Percentiles rank a stretch among this genome's conserved stretches.
phyloP scores from a whole-genome alignment of 2,888 invertebrate genomes.

The Folsomia manolachei region DNA sequence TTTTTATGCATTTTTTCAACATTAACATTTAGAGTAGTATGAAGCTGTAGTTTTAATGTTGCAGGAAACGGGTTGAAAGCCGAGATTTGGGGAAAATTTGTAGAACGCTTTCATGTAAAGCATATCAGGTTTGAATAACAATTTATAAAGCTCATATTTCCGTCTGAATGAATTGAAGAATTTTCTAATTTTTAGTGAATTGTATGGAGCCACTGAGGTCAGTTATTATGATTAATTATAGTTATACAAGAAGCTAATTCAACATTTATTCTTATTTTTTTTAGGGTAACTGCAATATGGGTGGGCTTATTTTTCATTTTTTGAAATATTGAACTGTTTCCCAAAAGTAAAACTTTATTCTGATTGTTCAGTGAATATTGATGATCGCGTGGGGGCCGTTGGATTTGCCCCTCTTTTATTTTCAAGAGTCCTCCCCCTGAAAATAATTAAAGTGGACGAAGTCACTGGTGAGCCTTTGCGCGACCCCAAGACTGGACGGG shows the following conservation, averaged over 20 bases:
- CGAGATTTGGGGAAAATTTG: slow-evolving; percentile 89
- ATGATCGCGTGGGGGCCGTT: slow-evolving; percentile 88
- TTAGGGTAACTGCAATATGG: no score
- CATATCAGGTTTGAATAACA: no score
- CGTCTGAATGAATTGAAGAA: no score
- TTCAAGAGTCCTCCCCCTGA: slow-evolving; percentile 85
- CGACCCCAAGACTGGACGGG: slow-evolving; percentile 73
- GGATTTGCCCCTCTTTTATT: slow-evolving; percentile 89
- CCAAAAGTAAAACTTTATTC: slow-evolving; percentile 6
- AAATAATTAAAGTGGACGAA: slow-evolving; percentile 84
- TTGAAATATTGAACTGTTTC: no score
- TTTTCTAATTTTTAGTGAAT: no score
- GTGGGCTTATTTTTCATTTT: background rate
- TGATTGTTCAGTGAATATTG: slow-evolving; percentile 73
- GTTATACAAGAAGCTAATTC: no score
- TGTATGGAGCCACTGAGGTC: no score
- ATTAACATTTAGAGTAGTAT: no score
- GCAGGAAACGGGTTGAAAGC: slow-evolving; percentile 92
- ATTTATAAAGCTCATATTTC: no score
- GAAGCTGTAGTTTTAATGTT: no score
- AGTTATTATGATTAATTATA: no score
- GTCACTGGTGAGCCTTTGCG: slow-evolving; percentile 86
- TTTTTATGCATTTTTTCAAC: no score
- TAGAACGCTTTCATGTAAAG: slow-evolving; percentile 59
- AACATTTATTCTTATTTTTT: background rate